Base-by-base conservation (phyloP, 2,113 vertebrate genomes). In the Tetrao urogallus region DNA sequence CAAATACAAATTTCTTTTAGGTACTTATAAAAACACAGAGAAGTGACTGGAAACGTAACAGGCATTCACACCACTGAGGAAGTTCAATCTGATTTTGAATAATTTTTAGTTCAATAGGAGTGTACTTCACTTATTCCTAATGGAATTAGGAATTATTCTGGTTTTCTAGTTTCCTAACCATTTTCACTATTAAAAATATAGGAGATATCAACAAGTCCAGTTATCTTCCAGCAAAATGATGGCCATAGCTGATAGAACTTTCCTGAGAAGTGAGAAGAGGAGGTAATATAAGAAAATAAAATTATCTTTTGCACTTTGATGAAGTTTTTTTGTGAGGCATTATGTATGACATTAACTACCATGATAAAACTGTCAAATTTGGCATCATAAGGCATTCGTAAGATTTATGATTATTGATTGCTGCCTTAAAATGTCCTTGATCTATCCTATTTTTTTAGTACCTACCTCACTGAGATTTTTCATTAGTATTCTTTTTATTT, bases 1-100 rank as follows among this genome's bases (percentile, higher is more conserved):
- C 50, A 81, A 57, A 86, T 83, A 90, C 15, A 19, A 93, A 94
- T 95, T 93, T 84, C 47, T 79, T 86, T 15, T 75, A 42, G 45
- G 25, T 36, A 60, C 83, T 92, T 92, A 69, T 60, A 79, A 87
- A 89, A 93, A 73, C 77, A 81, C 19, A 57, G 13, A 45, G 20
- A 81, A 91, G 10, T 83, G 77, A 75, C 70, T 73, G 48, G 52
- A 86, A 90, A 34, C 5, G 3, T 80, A 83, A 67, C 42, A 89
- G 48, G 5, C 36, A 38, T 91, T 92, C 66, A 52, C 47, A 18
- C 52, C 24, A 42, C 11, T 56, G 24, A 1, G 1, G 52, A 92
- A 86, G 32, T 92, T 92, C 86, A 82, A 85, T 78, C 63, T 82
- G 43, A 14, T 45, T 72, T 47, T 85, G 60, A 80, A 86, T 8